Conservation (phyloP, 2,113 vertebrate species). For the Chlorodrepanis virens region DNA sequence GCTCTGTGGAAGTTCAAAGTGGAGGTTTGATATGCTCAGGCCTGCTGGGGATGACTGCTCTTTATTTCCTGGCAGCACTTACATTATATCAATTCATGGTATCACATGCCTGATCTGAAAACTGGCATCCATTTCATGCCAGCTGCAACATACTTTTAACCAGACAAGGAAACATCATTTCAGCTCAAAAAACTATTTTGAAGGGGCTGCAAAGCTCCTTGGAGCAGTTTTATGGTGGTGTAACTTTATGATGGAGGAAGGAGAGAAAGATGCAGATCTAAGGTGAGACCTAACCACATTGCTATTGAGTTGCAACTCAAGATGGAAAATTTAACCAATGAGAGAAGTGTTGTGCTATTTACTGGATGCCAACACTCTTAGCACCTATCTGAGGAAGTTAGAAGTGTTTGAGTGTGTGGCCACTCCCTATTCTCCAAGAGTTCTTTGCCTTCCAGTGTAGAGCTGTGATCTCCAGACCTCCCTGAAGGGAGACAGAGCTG, state of each 20-base stretch:
- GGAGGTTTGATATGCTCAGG: not conserved
- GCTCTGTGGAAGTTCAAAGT: not conserved
- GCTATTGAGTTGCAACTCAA: not conserved
- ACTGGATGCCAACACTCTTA: not conserved
- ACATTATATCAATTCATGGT: not conserved
- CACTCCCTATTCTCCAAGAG: not conserved
- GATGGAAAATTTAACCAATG: not conserved
- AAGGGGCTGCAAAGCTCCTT: not conserved
- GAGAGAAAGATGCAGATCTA: not conserved
- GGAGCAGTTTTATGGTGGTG: not conserved
- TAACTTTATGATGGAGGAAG: not conserved
- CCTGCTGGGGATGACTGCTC: not conserved
- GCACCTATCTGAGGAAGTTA: not conserved
- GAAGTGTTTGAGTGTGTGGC: not conserved
- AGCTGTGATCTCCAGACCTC: not conserved
- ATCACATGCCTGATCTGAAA: not conserved
- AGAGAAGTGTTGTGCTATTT: not conserved
- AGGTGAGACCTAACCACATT: not conserved
- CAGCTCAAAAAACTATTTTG: not conserved
- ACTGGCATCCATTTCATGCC: not conserved
- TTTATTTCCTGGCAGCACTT: not conserved
- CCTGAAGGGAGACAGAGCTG: not conserved
- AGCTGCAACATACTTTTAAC: not conserved
- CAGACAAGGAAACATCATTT: not conserved
- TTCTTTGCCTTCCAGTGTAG: not conserved